phyloP scores from a whole-genome alignment of 2,888 invertebrate species.

The Matsumyia berberina region DNA sequence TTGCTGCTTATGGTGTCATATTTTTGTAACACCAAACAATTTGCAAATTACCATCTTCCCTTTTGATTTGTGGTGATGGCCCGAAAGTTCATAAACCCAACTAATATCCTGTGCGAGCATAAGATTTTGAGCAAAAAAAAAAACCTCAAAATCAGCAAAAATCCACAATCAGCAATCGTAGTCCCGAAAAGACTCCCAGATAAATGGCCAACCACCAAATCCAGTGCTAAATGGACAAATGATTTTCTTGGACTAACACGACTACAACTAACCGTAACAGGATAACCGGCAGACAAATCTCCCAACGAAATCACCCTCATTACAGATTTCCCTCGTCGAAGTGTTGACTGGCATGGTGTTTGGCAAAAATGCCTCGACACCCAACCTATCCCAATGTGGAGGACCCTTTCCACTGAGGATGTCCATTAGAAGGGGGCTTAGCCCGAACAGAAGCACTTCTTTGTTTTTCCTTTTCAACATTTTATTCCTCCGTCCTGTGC shows the following conservation, averaged over 20 bases:
- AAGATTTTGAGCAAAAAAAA: background rate
- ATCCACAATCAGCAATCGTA: conserved; percentile 55
- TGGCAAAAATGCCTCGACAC: conserved; percentile 25
- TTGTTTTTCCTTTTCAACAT: conserved; percentile 56
- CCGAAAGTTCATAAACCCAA: conserved; percentile 67
- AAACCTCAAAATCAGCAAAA: conserved; percentile 63
- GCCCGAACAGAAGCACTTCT: conserved; percentile 59
- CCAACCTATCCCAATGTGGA: conserved; percentile 40
- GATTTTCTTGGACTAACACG: conserved; percentile 74
- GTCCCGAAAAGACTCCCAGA: background rate
- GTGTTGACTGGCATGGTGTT: conserved; percentile 62
- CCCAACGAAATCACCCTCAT: conserved; percentile 74
- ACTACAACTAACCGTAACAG: conserved; percentile 61
- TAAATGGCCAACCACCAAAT: conserved; percentile 67
- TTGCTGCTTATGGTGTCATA: conserved; percentile 73
- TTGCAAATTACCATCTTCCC: conserved; percentile 71
- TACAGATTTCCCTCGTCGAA: conserved; percentile 55
- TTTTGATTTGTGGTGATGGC: conserved; percentile 59
- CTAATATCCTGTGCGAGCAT: conserved; percentile 66
- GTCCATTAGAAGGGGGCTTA: conserved; percentile 60
- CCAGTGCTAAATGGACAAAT: conserved; percentile 76
- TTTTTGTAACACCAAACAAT: conserved; percentile 62
- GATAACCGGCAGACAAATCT: conserved; percentile 75
- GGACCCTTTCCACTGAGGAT: conserved; percentile 18
- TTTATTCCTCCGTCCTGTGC: conserved; percentile 36